Evolutionary conservation across 1,140 invertebrate species (phyloP).

Genomic region (Lepidotrigona ventralis): DNA sequence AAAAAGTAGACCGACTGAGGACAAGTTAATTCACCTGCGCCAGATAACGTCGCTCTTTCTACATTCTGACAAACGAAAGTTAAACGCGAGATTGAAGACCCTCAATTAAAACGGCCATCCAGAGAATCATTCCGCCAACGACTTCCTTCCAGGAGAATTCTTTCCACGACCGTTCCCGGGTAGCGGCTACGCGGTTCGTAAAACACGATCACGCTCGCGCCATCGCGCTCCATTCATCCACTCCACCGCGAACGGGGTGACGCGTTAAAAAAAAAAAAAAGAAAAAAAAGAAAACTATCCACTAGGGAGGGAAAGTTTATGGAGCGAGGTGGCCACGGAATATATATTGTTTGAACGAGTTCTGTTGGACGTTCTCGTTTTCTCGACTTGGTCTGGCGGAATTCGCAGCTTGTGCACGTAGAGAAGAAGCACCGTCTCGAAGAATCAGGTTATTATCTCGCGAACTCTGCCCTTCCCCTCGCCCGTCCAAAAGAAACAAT

Average conservation of each 20-base stretch:
- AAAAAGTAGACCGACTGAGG: too few species aligned
- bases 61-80: not conserved
- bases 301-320: not conserved
- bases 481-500: constrained; percentile 24
- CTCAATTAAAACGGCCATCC: not conserved
- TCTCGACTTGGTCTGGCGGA: too few species aligned
- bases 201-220: not conserved
- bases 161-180: not conserved
- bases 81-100: not conserved
- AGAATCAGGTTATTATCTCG: constrained; percentile 38
- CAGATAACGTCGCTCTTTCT: too few species aligned
- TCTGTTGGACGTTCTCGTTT: not conserved
- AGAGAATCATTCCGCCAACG: not conserved
- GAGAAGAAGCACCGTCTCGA: constrained; percentile 5
- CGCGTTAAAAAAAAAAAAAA: too few species aligned
- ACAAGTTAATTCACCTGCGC: too few species aligned
- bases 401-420: constrained; percentile 40
- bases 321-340: not conserved
- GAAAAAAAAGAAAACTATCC: too few species aligned
- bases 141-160: not conserved
- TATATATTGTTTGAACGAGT: not conserved
- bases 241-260: not conserved
- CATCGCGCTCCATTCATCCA: not conserved
- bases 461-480: not conserved
- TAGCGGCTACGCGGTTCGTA: not conserved